Percentiles rank a stretch among this genome's conserved stretches.
These are phyloP conservation scores for Lanius ludovicianus DNA, from an alignment of 2,113 vertebrate species.

Conservation along the genomic window DNA sequence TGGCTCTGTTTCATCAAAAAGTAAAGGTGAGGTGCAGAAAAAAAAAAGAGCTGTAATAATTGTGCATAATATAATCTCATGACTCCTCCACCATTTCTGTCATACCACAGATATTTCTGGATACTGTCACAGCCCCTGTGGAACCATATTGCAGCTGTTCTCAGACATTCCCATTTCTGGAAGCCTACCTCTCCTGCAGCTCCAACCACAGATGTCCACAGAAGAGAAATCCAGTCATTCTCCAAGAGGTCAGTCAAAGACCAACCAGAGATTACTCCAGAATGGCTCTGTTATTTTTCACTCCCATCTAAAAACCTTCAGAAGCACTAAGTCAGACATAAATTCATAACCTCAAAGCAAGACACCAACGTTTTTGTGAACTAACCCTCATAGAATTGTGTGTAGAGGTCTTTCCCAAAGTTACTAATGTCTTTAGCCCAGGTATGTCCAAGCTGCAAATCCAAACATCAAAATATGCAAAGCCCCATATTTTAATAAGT, in stretches of 20 bases:
- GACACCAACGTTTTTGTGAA: background rate
- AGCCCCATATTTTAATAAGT: background rate
- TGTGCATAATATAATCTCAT: background rate
- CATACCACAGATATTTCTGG: background rate
- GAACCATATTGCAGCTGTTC: background rate
- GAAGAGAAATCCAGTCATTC: background rate
- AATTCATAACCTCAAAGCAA: background rate
- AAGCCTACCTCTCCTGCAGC: background rate
- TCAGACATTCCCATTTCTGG: background rate
- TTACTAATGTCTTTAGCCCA: background rate
- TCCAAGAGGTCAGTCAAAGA: background rate
- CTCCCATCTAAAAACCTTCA: background rate
- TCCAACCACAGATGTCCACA: background rate
- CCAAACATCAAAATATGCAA: background rate
- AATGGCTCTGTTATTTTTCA: background rate
- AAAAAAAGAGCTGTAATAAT: background rate
- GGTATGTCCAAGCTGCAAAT: background rate
- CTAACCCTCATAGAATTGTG: background rate
- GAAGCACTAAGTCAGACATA: background rate
- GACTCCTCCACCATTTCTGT: background rate
- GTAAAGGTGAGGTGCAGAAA: background rate
- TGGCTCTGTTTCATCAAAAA: background rate
- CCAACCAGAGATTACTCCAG: background rate
- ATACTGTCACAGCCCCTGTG: background rate
- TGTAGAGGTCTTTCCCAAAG: background rate